A percentile compares a stretch with the other conserved stretches of the same genome.
Conservation (phyloP, 2,888 invertebrate species). For the Brachyptera risi region DNA sequence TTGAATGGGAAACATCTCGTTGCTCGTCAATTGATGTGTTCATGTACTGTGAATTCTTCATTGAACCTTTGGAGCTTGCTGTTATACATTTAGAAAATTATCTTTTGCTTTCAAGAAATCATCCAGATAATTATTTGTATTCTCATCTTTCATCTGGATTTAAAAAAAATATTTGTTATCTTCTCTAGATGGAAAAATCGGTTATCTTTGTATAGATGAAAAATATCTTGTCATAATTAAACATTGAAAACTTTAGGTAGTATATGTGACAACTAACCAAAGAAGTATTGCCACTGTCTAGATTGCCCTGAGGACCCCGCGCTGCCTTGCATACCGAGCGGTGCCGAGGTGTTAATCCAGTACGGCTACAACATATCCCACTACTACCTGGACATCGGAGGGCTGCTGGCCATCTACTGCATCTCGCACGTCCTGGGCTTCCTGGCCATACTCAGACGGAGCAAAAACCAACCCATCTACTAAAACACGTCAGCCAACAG, state of each 20-base stretch:
- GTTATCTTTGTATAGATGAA: no score
- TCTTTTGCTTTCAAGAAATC: no score
- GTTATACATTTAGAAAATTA: no score
- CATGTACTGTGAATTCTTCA: no score
- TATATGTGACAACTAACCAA: background rate
- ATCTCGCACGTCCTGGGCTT: conserved; percentile 45
- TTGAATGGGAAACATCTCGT: no score
- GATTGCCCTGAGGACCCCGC: conserved; percentile 57
- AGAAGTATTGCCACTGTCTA: conserved; percentile 37
- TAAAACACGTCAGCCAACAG: no score
- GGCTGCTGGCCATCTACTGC: conserved; percentile 43
- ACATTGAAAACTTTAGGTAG: no score
- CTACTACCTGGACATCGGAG: conserved; percentile 44
- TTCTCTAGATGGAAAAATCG: no score
- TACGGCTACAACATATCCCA: conserved; percentile 50
- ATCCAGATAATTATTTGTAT: no score
- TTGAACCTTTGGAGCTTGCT: background rate
- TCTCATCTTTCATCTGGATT: background rate
- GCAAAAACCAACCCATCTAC: conserved; percentile 34
- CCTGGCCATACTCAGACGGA: conserved; percentile 43
- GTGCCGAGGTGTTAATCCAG: conserved; percentile 58
- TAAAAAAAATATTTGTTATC: background rate
- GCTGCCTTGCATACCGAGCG: conserved; percentile 61
- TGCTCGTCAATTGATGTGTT: no score
- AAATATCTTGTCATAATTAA: no score